phyloP scores from a whole-genome alignment of 2,797 vertebrate genomes.

The Choloepus didactylus region DNA sequence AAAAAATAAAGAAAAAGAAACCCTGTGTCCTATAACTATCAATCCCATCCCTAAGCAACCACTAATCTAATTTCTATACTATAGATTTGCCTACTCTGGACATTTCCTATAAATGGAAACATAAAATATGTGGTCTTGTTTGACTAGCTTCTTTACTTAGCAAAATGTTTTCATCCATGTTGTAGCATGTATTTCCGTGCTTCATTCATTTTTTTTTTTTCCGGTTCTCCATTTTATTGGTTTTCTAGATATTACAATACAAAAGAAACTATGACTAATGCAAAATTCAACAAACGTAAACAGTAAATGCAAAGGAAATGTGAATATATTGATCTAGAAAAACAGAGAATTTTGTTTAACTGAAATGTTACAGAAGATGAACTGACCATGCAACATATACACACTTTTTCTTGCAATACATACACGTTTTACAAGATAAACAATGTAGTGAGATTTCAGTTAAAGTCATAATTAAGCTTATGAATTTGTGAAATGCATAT shows the following conservation, averaged over 20 bases:
- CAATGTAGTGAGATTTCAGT: not conserved
- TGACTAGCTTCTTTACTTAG: not conserved
- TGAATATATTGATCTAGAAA: not conserved
- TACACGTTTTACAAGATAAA: not conserved
- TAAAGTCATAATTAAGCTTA: not conserved
- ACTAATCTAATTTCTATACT: not conserved
- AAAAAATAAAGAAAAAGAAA: not conserved
- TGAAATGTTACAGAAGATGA: not conserved
- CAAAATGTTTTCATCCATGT: not conserved
- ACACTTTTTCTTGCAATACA: not conserved
- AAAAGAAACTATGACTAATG: not conserved
- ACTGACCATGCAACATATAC: not conserved
- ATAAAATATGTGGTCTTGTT: not conserved
- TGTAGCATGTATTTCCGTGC: not conserved
- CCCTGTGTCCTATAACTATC: too few relatives aligned
- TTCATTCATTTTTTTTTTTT: not conserved
- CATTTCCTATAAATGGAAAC: not conserved
- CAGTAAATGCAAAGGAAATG: not conserved
- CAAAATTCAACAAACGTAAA: not conserved
- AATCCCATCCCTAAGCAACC: not conserved
- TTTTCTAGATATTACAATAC: conserved; percentile 2
- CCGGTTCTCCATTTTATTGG: not conserved
- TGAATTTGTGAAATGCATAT: not conserved
- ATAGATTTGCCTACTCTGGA: not conserved
- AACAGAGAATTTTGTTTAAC: not conserved